Base-by-base conservation (phyloP, 2,113 vertebrate genomes). In the Alosa alosa region DNA sequence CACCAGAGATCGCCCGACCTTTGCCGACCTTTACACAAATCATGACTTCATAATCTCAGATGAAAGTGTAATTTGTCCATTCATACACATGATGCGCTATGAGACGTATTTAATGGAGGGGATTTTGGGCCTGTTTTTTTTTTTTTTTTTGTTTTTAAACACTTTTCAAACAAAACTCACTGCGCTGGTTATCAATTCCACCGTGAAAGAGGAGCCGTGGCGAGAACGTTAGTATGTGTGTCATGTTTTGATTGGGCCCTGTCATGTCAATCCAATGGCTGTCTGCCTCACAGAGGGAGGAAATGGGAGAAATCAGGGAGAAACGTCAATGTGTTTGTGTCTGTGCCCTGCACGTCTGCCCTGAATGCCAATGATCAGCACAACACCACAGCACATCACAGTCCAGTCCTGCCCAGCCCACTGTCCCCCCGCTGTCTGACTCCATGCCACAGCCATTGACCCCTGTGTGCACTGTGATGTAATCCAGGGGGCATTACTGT, bases 311-410 rank as follows among this genome's bases (percentile, higher is more conserved):
- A 78, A 78, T 36, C 36, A 36, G 31, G 31, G 31, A 39, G 72
- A 78, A 78, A 78, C 72, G 72, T 78, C 72, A 78, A 78, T 78
- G 72, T 78, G 72, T 78, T 78, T 78, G 72, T 39, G 72, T 78
- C 68, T 75, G 68, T 36, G 41, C 64, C 8, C 64, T 31, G 64
- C 25, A 4, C n/a, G 50, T 72, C 41, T 44, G 41, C 8, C 25
- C 64, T 72, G n/a, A n/a, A 13, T 31, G 64, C 9, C n/a, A 31
- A n/a, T 25, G n/a, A 25, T 72, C 50, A 17, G 50, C 17, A 15
- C 3, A 52, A 52, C 50, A 3, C 50, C 50, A 52, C 50, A 52
- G 9, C 50, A 52, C 50, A 17, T 10, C 50, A 18, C 15, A 1
- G 11, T 15, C 1, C 3, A 15, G 11, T 17, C 3, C 2, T 52